Evolutionary conservation across 2,113 vertebrate genomes (phyloP).

Genomic region (Cyanoramphus novaezelandiae): DNA sequence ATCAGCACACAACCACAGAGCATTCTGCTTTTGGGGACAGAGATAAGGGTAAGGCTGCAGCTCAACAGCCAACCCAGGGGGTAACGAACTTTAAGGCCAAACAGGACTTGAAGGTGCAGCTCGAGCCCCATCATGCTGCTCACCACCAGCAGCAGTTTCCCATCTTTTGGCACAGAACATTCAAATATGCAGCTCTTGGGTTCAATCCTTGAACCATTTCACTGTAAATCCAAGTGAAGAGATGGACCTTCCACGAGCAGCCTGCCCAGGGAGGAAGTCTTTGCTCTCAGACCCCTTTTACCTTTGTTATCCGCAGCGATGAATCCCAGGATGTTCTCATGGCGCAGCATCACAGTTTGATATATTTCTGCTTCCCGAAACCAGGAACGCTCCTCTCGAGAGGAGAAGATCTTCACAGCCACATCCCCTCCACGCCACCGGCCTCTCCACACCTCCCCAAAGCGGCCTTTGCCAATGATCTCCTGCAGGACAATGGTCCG

Average conservation of each 20-base stretch:
- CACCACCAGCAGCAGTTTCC: background rate
- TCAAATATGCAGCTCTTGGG: background rate
- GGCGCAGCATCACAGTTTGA: constrained; percentile 96
- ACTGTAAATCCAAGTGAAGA: background rate
- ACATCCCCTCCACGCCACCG: constrained; percentile 95
- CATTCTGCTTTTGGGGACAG: background rate
- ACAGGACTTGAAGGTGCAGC: background rate
- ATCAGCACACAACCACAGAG: background rate
- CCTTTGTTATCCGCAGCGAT: constrained; percentile 99
- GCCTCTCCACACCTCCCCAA: constrained; percentile 97
- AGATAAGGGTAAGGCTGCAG: background rate
- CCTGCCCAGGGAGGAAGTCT: accelerated
- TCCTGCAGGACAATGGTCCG: constrained; percentile 97
- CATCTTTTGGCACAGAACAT: background rate
- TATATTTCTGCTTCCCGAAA: constrained; percentile 98
- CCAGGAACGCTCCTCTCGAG: constrained; percentile 96
- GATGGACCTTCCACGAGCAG: background rate
- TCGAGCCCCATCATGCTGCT: accelerated
- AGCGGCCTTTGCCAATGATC: constrained; percentile 96
- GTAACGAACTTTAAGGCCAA: background rate
- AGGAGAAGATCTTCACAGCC: constrained; percentile 98
- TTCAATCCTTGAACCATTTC: background rate
- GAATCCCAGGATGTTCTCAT: constrained; percentile 97
- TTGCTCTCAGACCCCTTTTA: background rate
- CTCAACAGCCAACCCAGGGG: background rate